A percentile compares a stretch with the other conserved stretches of the same genome.
Evolutionary conservation across 1,140 invertebrate genomes (phyloP).

Genomic region (Aphelenchoides fujianensis): DNA sequence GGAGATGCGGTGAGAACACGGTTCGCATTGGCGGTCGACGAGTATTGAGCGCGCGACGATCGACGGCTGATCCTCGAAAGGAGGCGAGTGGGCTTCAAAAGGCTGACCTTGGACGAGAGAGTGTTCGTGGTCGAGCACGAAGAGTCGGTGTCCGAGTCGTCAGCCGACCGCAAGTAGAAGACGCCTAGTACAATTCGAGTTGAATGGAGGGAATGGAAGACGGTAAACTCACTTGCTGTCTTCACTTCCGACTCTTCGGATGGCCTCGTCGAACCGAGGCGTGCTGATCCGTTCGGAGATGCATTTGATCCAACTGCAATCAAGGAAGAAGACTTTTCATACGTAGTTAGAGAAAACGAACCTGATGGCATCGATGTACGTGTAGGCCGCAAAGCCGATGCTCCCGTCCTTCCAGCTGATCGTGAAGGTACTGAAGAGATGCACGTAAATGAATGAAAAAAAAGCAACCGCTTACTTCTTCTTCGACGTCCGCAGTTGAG

Average conservation of each 20-base stretch:
- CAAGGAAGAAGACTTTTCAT: neutral
- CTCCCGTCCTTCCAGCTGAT: slow-evolving; percentile 25
- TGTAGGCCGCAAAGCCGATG: slow-evolving; percentile 29
- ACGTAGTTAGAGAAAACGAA: neutral
- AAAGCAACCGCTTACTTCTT: slow-evolving; percentile 26
- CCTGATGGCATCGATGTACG: neutral
- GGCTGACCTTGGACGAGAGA: slow-evolving; percentile 1
- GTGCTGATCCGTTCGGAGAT: neutral
- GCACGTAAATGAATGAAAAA: slow-evolving; percentile 18
- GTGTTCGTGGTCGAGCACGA: neutral
- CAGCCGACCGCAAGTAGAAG: neutral
- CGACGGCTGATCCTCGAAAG: slow-evolving; percentile 5
- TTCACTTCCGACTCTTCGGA: slow-evolving; percentile 7
- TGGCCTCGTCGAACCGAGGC: neutral
- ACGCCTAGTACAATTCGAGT: neutral
- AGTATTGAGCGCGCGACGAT: slow-evolving; percentile 25
- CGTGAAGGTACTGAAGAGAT: slow-evolving; percentile 27
- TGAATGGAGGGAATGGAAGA: neutral
- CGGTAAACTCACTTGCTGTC: neutral
- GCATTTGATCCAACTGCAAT: neutral
- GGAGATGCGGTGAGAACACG: slow-evolving; percentile 7
- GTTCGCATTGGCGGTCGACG: slow-evolving; percentile 18
- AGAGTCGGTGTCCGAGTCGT: slow-evolving; percentile 4
- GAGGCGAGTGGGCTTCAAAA: neutral
- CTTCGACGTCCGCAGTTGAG: slow-evolving; percentile 30